Conservation (phyloP, 2,113 vertebrate species). For the Trichechus manatus region DNA sequence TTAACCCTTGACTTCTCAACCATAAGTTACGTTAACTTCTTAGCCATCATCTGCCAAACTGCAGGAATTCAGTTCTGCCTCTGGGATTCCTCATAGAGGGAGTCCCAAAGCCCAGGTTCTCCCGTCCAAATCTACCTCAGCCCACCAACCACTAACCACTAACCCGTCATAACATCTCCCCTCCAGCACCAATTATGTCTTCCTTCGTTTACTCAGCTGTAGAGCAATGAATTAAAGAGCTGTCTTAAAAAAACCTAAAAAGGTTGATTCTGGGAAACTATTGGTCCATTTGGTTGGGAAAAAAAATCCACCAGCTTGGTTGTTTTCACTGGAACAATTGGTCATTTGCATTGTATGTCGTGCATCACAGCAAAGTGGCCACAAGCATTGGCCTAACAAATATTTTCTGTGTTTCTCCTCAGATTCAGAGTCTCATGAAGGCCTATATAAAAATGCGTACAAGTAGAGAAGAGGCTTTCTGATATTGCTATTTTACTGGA, state of each 20-base stretch:
- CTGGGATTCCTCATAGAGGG: neutral
- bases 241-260: neutral
- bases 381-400: neutral
- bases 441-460: neutral
- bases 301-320: neutral
- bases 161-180: neutral
- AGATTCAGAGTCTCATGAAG: constrained; percentile 7
- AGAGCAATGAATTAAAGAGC: neutral
- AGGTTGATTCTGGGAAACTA: neutral
- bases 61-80: neutral
- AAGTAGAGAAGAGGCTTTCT: neutral
- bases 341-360: neutral
- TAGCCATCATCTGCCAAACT: neutral
- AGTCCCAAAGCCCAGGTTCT: neutral
- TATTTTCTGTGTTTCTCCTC: constrained; percentile 7
- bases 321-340: neutral
- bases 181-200: neutral
- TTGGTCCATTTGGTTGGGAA: neutral
- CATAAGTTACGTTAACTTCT: neutral
- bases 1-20: neutral
- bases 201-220: neutral
- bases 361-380: neutral
- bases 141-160: neutral
- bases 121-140: neutral
- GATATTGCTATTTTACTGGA: neutral